These are phyloP conservation scores for Lepidotrigona ventralis DNA, from an alignment of 1,140 invertebrate genomes.

Conservation along the genomic window DNA sequence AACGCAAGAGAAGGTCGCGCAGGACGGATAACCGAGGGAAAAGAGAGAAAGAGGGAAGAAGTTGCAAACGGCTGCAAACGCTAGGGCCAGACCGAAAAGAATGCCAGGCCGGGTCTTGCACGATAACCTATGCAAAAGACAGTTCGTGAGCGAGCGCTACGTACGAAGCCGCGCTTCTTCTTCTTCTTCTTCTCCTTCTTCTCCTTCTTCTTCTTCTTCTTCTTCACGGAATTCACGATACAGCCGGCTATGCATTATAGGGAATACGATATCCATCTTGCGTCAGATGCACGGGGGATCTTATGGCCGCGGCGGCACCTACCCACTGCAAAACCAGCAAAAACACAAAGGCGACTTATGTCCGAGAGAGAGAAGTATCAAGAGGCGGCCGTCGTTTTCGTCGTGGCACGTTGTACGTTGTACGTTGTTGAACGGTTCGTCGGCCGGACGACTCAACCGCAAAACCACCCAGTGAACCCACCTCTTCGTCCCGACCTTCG, in stretches of 20 bases:
- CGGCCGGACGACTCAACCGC: slow-evolving; percentile 48
- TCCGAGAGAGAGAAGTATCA: slow-evolving; percentile 26
- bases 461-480: slow-evolving; percentile 45
- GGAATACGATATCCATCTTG: slow-evolving; percentile 65
- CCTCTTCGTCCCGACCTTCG: slow-evolving; percentile 47
- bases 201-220: neutral
- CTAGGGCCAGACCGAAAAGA: slow-evolving; percentile 28
- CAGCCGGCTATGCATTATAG: slow-evolving; percentile 62
- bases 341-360: slow-evolving; percentile 32
- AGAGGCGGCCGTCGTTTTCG: slow-evolving; percentile 31
- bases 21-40: neutral
- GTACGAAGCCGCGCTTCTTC: slow-evolving; percentile 16
- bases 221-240: slow-evolving; percentile 56
- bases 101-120: slow-evolving; percentile 37
- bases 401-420: slow-evolving; percentile 29
- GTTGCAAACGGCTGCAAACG: too few species aligned
- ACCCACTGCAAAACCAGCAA: slow-evolving; percentile 31
- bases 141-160: slow-evolving; percentile 47
- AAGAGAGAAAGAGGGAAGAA: neutral
- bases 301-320: slow-evolving; percentile 49
- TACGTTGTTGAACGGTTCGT: neutral
- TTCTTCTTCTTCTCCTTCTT: slow-evolving; percentile 26
- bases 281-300: slow-evolving; percentile 57
- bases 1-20: slow-evolving; percentile 1
- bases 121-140: slow-evolving; percentile 65